These are phyloP conservation scores for Hypena proboscidalis DNA, from an alignment of 2,888 invertebrate genomes.

Conservation along the genomic window DNA sequence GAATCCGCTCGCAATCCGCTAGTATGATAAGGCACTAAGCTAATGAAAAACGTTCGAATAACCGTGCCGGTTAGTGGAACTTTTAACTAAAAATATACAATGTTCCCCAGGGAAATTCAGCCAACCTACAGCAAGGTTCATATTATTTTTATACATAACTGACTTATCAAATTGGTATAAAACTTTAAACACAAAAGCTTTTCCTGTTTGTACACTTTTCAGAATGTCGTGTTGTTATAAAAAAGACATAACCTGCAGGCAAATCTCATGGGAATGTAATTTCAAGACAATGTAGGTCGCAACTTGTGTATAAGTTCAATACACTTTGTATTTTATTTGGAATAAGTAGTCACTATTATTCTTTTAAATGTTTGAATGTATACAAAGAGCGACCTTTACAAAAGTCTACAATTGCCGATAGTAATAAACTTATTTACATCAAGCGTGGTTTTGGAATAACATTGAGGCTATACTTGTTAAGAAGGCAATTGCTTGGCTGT, in stretches of 20 bases:
- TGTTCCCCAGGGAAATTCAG: constrained; percentile 6
- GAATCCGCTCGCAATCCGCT: no score
- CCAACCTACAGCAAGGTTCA: constrained; percentile 2
- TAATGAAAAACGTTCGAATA: not conserved
- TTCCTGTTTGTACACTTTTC: not conserved
- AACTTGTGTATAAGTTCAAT: constrained; percentile 2
- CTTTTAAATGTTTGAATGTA: not conserved
- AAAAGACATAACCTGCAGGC: constrained; percentile 4
- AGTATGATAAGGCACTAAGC: no score
- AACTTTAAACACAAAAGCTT: not conserved
- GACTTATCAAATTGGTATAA: not conserved
- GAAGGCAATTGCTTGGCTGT: no score
- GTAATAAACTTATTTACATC: constrained; percentile 9
- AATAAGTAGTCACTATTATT: no score
- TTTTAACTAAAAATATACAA: constrained; percentile 7
- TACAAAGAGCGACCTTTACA: not conserved
- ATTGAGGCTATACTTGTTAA: constrained; percentile 5
- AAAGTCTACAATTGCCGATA: constrained; percentile 5
- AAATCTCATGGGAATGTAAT: not conserved
- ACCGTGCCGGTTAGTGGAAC: not conserved
- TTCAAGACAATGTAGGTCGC: constrained; percentile 4
- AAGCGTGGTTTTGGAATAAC: not conserved
- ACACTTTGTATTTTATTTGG: not conserved
- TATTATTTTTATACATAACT: not conserved
- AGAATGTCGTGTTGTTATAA: constrained; percentile 4